Percentiles rank a stretch among this genome's conserved stretches.
These are phyloP conservation scores for Cranoglanis bouderius DNA, from an alignment of 2,113 vertebrate genomes.

Conservation along the genomic window DNA sequence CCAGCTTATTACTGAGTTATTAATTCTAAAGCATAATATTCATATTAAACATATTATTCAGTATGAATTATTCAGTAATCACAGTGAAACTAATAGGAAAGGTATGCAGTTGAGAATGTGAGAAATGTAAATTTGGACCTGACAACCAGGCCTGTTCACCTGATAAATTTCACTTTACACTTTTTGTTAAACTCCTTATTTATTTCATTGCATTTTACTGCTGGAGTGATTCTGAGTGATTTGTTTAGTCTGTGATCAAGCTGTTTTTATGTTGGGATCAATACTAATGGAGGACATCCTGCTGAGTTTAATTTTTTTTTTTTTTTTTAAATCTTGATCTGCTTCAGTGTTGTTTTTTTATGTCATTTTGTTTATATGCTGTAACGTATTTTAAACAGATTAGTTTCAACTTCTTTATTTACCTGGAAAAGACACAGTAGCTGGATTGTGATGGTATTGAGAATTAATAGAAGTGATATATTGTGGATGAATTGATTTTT, in stretches of 20 bases:
- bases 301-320: background rate
- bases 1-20: background rate
- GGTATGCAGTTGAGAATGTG: background rate
- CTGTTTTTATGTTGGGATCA: conserved; percentile 39
- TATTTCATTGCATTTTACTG: background rate
- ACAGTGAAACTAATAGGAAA: background rate
- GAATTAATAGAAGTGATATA: background rate
- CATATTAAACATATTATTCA: background rate
- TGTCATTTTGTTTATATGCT: background rate
- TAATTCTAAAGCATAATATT: background rate
- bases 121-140: background rate
- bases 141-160: background rate
- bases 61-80: background rate
- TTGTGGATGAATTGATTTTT: background rate
- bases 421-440: background rate
- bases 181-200: background rate
- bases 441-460: background rate
- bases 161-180: background rate
- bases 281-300: conserved; percentile 4
- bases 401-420: background rate
- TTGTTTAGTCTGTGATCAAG: background rate
- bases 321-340: background rate
- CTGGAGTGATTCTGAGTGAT: background rate
- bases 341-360: background rate
- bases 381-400: background rate